These are phyloP conservation scores for Capromys pilorides DNA, from an alignment of 2,797 vertebrate species.

Conservation along the genomic window DNA sequence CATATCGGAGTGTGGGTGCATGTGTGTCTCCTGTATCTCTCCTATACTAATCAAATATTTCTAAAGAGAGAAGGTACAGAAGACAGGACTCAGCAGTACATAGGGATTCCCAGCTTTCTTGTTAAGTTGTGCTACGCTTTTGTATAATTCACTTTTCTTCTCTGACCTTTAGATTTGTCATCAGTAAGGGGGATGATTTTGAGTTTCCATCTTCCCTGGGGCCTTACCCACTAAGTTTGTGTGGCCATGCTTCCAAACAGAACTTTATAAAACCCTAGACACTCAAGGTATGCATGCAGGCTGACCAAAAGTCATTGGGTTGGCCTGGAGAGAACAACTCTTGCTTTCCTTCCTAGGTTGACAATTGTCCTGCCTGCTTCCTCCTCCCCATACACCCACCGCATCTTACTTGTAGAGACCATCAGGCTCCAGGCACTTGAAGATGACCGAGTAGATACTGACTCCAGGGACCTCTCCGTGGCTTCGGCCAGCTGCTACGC, in stretches of 20 bases:
- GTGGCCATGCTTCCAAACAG: neutral
- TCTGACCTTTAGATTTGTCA: neutral
- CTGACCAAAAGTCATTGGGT: neutral
- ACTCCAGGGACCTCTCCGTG: slow-evolving; percentile 91
- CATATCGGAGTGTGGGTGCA: neutral
- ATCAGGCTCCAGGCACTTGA: slow-evolving; percentile 99
- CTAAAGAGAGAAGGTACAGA: neutral
- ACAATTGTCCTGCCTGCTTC: slow-evolving; percentile 40
- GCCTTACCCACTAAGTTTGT: neutral
- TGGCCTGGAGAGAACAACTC: neutral
- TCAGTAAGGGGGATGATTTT: neutral
- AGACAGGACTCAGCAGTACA: neutral
- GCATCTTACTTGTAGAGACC: slow-evolving; percentile 97
- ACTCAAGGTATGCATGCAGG: neutral
- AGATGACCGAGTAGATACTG: slow-evolving; percentile 95
- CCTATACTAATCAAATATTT: neutral
- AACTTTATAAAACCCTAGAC: slow-evolving; percentile 2
- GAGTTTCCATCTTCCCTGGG: neutral
- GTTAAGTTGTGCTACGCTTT: neutral
- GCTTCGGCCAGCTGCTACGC: slow-evolving; percentile 94
- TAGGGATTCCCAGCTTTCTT: neutral
- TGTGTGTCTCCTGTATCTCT: neutral
- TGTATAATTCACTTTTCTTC: neutral
- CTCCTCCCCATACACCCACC: slow-evolving; percentile 6
- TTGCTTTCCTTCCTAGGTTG: slow-evolving; percentile 39